Percentiles rank a stretch among this genome's conserved stretches.
phyloP scores from a whole-genome alignment of 2,113 vertebrate species.

The Speoplatyrhinus poulsoni region DNA sequence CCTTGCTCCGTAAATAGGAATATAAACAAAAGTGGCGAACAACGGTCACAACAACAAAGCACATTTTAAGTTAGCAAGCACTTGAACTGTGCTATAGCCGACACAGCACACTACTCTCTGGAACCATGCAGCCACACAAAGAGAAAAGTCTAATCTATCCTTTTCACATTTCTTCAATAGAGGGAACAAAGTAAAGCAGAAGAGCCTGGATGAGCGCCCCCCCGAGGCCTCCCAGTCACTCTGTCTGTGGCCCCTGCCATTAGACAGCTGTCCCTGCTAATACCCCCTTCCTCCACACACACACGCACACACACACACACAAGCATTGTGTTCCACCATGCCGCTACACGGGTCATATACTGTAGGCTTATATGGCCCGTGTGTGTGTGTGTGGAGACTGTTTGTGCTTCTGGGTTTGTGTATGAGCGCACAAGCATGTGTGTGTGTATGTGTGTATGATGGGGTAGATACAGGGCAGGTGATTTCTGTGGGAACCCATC shows the following conservation, averaged over 20 bases:
- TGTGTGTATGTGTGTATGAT: slow-evolving; percentile 7
- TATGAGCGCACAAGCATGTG: too few species aligned
- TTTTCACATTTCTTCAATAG: too few species aligned
- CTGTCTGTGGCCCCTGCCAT: slow-evolving; percentile 8
- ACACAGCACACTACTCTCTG: too few species aligned
- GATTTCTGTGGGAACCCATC: slow-evolving; percentile 59
- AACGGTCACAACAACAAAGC: too few species aligned
- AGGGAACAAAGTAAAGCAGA: too few species aligned
- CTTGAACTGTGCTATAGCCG: too few species aligned
- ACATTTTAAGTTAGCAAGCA: too few species aligned
- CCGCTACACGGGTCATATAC: slow-evolving; percentile 38
- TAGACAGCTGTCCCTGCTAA: slow-evolving; percentile 65
- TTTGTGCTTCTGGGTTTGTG: neutral
- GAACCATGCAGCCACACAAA: too few species aligned
- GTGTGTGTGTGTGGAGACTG: neutral
- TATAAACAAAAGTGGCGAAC: too few species aligned
- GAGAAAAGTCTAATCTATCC: too few species aligned
- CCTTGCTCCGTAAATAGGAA: too few species aligned
- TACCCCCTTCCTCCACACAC: slow-evolving; percentile 30
- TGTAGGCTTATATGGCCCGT: too few species aligned
- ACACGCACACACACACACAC: slow-evolving; percentile 12
- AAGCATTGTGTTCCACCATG: slow-evolving; percentile 64
- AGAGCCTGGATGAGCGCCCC: slow-evolving; percentile 38
- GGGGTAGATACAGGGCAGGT: slow-evolving; percentile 26
- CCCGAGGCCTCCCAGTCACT: neutral